These are phyloP conservation scores for Petrolisthes cinctipes DNA, from an alignment of 2,888 invertebrate genomes.

Conservation along the genomic window DNA sequence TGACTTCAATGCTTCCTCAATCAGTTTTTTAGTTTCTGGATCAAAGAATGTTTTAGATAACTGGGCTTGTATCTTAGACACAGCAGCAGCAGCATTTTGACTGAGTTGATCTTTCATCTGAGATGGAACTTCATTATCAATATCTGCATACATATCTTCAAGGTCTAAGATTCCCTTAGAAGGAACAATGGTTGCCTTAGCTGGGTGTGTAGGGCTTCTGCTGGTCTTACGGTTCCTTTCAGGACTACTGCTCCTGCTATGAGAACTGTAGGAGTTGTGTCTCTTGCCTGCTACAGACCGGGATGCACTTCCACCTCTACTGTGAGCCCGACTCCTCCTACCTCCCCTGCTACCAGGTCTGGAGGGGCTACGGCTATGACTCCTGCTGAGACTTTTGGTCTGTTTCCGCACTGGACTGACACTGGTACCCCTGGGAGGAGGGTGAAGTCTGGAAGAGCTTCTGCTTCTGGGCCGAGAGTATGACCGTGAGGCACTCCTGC, in stretches of 20 bases:
- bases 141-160: conserved; percentile 31
- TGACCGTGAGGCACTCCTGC: no score
- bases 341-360: background rate
- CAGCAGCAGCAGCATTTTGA: background rate
- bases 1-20: conserved; percentile 25
- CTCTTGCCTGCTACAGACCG: background rate
- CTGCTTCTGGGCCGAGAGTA: background rate
- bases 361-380: conserved; percentile 10
- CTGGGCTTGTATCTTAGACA: conserved; percentile 29
- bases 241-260: conserved; percentile 11
- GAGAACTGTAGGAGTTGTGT: background rate
- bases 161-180: conserved; percentile 16
- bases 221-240: background rate
- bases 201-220: background rate
- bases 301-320: background rate
- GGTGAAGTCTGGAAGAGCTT: background rate
- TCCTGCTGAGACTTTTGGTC: conserved; percentile 13
- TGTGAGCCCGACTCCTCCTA: background rate
- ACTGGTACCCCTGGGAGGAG: background rate
- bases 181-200: background rate
- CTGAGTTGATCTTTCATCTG: background rate
- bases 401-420: background rate
- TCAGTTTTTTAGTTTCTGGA: conserved; percentile 31
- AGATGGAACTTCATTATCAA: conserved; percentile 3
- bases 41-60: conserved; percentile 25